Conservation (phyloP, 1,140 invertebrate genomes). For the Lanistes nyassanus region DNA sequence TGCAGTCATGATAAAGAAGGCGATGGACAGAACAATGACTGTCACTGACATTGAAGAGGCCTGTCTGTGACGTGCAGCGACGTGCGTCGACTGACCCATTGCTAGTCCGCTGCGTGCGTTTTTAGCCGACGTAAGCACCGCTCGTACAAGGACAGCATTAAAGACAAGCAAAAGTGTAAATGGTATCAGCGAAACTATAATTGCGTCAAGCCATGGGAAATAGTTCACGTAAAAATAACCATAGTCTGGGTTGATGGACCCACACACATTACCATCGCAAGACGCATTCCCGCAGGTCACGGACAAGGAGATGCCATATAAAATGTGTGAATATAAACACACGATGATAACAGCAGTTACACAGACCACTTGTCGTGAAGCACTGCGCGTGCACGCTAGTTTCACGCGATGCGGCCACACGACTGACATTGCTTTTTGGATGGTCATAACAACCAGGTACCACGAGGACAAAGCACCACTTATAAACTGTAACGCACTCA, state of each 20-base stretch:
- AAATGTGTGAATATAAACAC: constrained; percentile 22
- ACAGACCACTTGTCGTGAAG: not conserved
- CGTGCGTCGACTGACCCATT: not conserved
- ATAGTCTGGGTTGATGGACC: not conserved
- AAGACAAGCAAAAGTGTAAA: not conserved
- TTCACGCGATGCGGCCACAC: constrained; percentile 14
- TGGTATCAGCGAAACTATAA: constrained; percentile 1
- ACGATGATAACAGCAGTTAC: constrained; percentile 9
- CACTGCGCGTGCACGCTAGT: constrained; percentile 6
- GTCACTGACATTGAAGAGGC: constrained; percentile 27
- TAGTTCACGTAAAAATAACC: constrained; percentile 27
- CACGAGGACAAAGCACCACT: constrained; percentile 30
- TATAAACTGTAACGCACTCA: constrained; percentile 21
- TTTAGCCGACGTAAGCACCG: not conserved
- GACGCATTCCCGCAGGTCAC: constrained; percentile 4
- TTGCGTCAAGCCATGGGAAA: constrained; percentile 39
- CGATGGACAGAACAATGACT: constrained; percentile 34
- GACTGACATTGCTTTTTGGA: constrained; percentile 29
- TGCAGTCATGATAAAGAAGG: constrained; percentile 32
- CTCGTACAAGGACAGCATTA: not conserved
- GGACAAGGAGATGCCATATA: constrained; percentile 28
- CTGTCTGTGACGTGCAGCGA: not conserved
- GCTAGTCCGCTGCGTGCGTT: not conserved
- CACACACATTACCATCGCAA: not conserved
- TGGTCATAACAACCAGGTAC: constrained; percentile 32